These are phyloP conservation scores for Chrysolina oricalcia DNA, from an alignment of 2,888 invertebrate species.

Conservation along the genomic window DNA sequence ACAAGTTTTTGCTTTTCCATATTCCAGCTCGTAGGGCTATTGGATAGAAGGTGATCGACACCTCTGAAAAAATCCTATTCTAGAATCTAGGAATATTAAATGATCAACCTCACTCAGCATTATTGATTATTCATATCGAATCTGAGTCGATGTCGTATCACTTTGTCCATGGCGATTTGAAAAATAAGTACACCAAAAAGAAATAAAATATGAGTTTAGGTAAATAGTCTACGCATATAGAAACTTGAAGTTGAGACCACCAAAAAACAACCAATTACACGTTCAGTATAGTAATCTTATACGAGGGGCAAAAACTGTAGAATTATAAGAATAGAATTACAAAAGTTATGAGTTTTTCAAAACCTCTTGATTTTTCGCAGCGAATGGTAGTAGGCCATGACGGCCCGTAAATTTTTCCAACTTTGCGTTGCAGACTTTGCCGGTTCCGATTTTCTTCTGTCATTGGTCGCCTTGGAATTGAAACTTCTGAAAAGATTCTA, in stretches of 20 bases:
- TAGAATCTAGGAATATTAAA: too few species aligned
- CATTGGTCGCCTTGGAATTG: conserved; percentile 56
- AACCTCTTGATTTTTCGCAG: conserved; percentile 93
- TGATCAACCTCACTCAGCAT: too few species aligned
- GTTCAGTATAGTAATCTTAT: conserved; percentile 39
- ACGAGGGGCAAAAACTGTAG: conserved; percentile 50
- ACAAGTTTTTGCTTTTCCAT: too few species aligned
- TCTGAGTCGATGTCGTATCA: not conserved
- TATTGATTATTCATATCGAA: too few species aligned
- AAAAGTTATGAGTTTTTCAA: conserved; percentile 53
- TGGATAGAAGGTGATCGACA: too few species aligned
- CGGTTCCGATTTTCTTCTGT: conserved; percentile 56
- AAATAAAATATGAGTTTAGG: conserved; percentile 38
- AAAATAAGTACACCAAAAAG: conserved; percentile 48
- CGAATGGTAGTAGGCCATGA: conserved; percentile 92
- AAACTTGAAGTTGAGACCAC: conserved; percentile 48
- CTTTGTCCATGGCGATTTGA: conserved; percentile 42
- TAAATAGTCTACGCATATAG: conserved; percentile 44
- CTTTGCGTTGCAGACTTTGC: conserved; percentile 75
- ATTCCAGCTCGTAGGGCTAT: too few species aligned
- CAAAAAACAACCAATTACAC: conserved; percentile 43
- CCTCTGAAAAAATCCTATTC: too few species aligned
- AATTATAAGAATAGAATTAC: conserved; percentile 51
- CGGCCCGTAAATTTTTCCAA: conserved; percentile 91
- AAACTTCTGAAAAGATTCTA: conserved; percentile 60